A percentile compares a stretch with the other conserved stretches of the same genome.
These are phyloP conservation scores for Dermatophagoides farinae DNA, from an alignment of 1,140 invertebrate genomes.

Conservation along the genomic window DNA sequence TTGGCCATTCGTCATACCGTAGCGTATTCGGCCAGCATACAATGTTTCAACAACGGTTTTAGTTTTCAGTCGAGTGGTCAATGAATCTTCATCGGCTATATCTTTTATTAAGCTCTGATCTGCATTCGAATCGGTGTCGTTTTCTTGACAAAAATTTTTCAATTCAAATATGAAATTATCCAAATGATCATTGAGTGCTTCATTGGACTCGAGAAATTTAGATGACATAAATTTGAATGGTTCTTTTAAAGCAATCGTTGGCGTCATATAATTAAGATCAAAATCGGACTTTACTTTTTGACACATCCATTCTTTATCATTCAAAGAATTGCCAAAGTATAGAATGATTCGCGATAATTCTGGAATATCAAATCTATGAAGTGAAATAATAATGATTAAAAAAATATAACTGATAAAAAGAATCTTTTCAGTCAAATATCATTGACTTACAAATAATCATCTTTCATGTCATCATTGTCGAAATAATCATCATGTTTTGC, in stretches of 20 bases:
- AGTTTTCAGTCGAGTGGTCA: neutral
- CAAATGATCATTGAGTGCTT: slow-evolving; percentile 1
- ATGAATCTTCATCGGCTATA: neutral
- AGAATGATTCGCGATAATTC: neutral
- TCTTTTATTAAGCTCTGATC: neutral
- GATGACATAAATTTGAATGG: slow-evolving; percentile 7
- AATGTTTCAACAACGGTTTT: slow-evolving; percentile 4
- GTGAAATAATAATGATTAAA: neutral
- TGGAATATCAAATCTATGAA: neutral
- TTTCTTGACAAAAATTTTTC: neutral
- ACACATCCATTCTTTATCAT: neutral
- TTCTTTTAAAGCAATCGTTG: neutral
- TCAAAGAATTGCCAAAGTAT: neutral
- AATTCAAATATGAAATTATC: neutral
- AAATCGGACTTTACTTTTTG: neutral
- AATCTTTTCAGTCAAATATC: too few relatives aligned
- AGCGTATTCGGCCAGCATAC: slow-evolving; percentile 3
- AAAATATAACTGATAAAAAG: neutral
- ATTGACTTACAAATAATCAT: neutral
- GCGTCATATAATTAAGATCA: neutral
- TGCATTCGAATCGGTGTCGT: neutral
- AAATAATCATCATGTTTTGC: neutral
- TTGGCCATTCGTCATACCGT: slow-evolving; percentile 34
- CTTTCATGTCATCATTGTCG: neutral
- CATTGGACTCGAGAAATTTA: slow-evolving; percentile 1